Evolutionary conservation across 2,888 invertebrate species (phyloP), one percentile per base, ranked within the genome.

Genomic region (Mellilla xanthometata): DNA sequence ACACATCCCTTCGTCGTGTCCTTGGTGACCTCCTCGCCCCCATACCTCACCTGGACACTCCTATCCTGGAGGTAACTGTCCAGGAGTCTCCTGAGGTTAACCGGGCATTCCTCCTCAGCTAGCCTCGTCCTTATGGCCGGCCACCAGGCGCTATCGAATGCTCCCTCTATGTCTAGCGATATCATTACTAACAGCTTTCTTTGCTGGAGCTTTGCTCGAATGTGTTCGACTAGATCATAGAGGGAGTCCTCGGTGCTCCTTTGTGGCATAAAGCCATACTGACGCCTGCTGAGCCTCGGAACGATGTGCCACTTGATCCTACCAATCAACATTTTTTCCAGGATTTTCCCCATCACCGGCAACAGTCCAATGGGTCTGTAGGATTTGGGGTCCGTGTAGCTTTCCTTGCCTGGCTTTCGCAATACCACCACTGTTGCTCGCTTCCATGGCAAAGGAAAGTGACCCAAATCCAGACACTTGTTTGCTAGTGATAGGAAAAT

Each of bases 251-350:
- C 36, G 2, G 49, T 39, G 28, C 50, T 28, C 5, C 27, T 10
- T 12, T 39, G 41, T n/a, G 45, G 50, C 31, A 35, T 28, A 10
- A 45, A 50, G 6, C 49, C 49, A 15, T 40, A 49, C 24, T 44
- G 35, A 39, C 35, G 47, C 32, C 44, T 29, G n/a, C 48, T 48
- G 31, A 48, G 26, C 38, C 42, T 45, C 28, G 49, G 53, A 1
- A 30, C 32, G 33, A 47, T 9, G 2, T 31, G 19, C 1, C 6
- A 19, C 10, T 30, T 19, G 1, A 19, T 3, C 6, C 30, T 1
- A 1, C 8, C 9, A 0, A 30, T 4, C 2, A 13, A 1, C 27
- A 28, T 28, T 5, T 28, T 28, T 11, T 28, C 27, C 1, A 6
- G 4, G 1, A 28, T 6, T 11, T 28, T 28, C 11, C 27, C 27